phyloP scores from a whole-genome alignment of 2,888 invertebrate species.

The Iselma pallidipennis region DNA sequence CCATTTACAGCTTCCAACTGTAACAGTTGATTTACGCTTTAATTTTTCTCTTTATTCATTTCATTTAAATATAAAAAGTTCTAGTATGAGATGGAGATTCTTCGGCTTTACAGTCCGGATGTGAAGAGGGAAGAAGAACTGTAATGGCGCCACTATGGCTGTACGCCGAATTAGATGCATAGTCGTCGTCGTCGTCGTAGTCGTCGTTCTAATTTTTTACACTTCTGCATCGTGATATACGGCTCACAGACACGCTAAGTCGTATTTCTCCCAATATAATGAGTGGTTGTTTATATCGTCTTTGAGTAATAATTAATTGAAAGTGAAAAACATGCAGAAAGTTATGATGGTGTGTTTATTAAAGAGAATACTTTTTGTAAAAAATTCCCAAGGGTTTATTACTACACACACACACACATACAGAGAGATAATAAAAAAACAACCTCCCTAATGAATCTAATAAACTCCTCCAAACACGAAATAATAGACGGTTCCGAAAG shows the following conservation, averaged over 20 bases:
- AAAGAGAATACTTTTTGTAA: not conserved
- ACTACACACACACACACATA: not conserved
- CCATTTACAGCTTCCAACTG: constrained; percentile 34
- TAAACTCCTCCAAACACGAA: constrained; percentile 19
- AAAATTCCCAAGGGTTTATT: constrained; percentile 1
- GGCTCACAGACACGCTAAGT: constrained; percentile 45
- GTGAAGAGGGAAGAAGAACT: constrained; percentile 40
- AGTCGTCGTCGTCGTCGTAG: not conserved
- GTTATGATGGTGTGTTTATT: not conserved
- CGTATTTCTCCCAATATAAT: constrained; percentile 44
- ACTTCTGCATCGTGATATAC: constrained; percentile 40
- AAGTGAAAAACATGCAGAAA: constrained; percentile 14
- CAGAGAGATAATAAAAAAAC: not conserved
- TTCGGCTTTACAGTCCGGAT: constrained; percentile 39
- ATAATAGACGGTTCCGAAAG: not conserved
- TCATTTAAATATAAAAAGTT: constrained; percentile 4
- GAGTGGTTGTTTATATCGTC: constrained; percentile 28
- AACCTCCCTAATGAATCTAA: constrained; percentile 21
- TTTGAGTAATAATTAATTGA: constrained; percentile 17
- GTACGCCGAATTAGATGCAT: constrained; percentile 52
- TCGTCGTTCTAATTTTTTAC: constrained; percentile 41
- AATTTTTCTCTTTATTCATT: constrained; percentile 17
- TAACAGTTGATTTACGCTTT: constrained; percentile 27
- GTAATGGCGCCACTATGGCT: constrained; percentile 49
- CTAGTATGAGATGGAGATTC: constrained; percentile 13